Evolutionary conservation across 2,113 vertebrate species (phyloP).

Genomic region (Melanerpes formicivorus): DNA sequence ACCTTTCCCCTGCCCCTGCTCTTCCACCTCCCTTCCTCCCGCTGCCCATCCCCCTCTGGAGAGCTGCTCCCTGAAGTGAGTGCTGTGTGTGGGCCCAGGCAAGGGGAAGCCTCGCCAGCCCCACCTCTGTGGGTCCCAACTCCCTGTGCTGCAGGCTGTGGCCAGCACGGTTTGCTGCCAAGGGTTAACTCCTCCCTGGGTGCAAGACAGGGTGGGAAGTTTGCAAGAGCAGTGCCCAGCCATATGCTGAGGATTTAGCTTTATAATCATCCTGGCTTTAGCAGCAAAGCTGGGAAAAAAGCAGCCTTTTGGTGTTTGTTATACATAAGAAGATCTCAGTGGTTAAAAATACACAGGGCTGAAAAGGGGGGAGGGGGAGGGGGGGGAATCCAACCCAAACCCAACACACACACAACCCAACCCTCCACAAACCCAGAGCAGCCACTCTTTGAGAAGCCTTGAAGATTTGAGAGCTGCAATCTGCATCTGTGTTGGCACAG

Average conservation of each 20-base stretch:
- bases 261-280: constrained; percentile 66
- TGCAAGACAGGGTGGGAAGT: neutral
- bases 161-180: neutral
- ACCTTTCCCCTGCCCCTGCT: neutral
- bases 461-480: constrained; percentile 42
- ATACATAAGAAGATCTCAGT: constrained; percentile 45
- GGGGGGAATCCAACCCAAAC: too few relatives aligned
- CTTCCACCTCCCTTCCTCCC: neutral
- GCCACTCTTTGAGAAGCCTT: constrained; percentile 51
- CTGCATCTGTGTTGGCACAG: constrained; percentile 49
- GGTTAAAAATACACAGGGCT: constrained; percentile 33
- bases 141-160: neutral
- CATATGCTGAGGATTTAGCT: constrained; percentile 60
- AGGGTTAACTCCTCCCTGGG: neutral
- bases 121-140: rapidly evolving
- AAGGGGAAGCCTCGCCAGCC: neutral
- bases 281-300: constrained; percentile 59
- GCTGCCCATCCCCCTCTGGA: rapidly evolving
- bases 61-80: rapidly evolving
- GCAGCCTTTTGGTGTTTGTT: constrained; percentile 64
- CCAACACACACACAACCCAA: neutral
- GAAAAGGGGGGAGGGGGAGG: neutral
- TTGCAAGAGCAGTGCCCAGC: neutral
- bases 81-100: rapidly evolving
- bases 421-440: neutral